Evolutionary conservation across 2,888 invertebrate genomes (phyloP), one percentile per base, ranked within the genome.

Genomic region (Heliconius charithonia): DNA sequence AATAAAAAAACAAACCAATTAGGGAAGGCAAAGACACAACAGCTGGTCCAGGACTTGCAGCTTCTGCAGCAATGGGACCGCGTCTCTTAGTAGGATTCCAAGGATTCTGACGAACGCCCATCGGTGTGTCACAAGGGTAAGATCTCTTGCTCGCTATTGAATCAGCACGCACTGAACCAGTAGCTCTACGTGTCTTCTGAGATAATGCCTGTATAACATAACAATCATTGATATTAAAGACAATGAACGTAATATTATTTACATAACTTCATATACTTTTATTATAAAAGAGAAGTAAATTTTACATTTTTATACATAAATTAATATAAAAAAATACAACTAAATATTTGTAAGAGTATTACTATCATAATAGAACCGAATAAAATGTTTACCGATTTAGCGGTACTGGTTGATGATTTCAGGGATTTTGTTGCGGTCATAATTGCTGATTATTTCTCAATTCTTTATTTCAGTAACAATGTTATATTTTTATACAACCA

Each of bases 81-180:
- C 98, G 96, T 82, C 98, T 96, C 89, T 97, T 97, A 63, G 98
- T 98, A 65, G 98, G 98, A 78, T 97, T 98, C 98, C 98, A 98
- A 82, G 97, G 97, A 91, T 97, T 96, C 94, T 98, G 98, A 85
- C 97, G 97, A 88, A 97, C 96, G 86, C 97, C 97, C 89, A 96
- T 88, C 83, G 87, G 89, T 79, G 87, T 83, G 51, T 92, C 93
- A 83, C 93, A 91, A 67, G 86, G 85, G 80, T 86, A 85, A 22
- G 83, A 78, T 77, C 84, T 86, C 83, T 88, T 90, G 4, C 88
- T 82, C 81, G 88, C 66, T 66, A 86, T 84, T 7, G 91, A 89
- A 12, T 88, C 85, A 41, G 90, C 85, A 3, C 86, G 87, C 27
- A 75, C 67, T 37, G 85, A 75, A 27, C 80, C 80, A 45, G 81